A percentile compares a stretch with the other conserved stretches of the same genome.
phyloP scores from a whole-genome alignment of 2,888 invertebrate species.

The Polylopha cassiicola region DNA sequence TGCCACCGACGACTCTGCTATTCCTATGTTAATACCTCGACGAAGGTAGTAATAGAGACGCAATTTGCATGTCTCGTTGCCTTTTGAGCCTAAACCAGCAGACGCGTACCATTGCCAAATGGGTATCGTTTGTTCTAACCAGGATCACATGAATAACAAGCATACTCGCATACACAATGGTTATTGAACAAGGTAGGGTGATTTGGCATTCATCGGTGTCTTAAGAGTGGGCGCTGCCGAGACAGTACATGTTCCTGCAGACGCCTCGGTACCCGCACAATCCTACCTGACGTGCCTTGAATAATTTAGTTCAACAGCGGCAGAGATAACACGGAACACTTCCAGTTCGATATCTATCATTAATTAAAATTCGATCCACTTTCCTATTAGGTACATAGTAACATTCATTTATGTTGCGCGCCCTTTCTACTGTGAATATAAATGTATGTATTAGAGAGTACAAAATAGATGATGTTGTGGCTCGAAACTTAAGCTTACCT shows the following conservation, averaged over 20 bases:
- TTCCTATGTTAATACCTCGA: conserved; percentile 73
- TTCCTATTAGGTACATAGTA: conserved; percentile 33
- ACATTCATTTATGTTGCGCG: conserved; percentile 27
- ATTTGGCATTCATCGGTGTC: conserved; percentile 46
- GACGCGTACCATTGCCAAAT: conserved; percentile 33
- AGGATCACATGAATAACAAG: conserved; percentile 48
- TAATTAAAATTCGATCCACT: conserved; percentile 56
- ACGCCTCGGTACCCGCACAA: conserved; percentile 32
- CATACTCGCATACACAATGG: conserved; percentile 45
- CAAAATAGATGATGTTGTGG: no score
- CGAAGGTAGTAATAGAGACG: conserved; percentile 58
- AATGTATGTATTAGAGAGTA: no score
- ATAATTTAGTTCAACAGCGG: conserved; percentile 45
- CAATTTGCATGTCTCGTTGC: conserved; percentile 67
- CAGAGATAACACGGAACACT: conserved; percentile 40
- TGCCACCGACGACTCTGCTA: conserved; percentile 54
- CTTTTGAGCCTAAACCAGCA: conserved; percentile 54
- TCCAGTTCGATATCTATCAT: conserved; percentile 47
- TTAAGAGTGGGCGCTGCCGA: conserved; percentile 28
- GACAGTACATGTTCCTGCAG: conserved; percentile 11
- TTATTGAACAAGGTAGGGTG: conserved; percentile 44
- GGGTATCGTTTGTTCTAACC: conserved; percentile 42
- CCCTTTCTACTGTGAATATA: conserved; percentile 15
- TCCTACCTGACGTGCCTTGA: conserved; percentile 46
- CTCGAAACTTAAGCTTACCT: no score